A percentile compares a stretch with the other conserved stretches of the same genome.
These are phyloP conservation scores for Eilema griseolum DNA, from an alignment of 2,888 invertebrate species.

Conservation along the genomic window DNA sequence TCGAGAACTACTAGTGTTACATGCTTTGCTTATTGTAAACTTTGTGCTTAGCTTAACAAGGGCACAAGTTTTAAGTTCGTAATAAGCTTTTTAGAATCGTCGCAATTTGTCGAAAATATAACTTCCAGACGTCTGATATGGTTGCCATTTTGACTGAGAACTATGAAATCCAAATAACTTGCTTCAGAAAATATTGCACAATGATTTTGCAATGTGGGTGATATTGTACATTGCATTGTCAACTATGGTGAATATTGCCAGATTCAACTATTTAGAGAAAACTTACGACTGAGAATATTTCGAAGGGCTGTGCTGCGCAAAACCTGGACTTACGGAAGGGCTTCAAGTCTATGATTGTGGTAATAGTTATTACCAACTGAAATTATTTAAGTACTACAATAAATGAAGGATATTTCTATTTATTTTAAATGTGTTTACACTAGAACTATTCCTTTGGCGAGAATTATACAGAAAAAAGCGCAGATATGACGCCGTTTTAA, in stretches of 20 bases:
- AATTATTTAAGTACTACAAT: neutral
- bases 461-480: no score
- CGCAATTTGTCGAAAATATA: no score
- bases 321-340: neutral
- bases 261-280: neutral
- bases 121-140: neutral
- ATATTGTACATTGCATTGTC: neutral
- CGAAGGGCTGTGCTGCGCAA: constrained; percentile 1
- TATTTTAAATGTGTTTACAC: neutral
- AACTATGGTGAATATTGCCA: neutral
- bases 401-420: neutral
- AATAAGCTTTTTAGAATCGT: no score
- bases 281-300: neutral
- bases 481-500: no score
- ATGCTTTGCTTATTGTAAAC: neutral
- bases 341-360: neutral
- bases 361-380: constrained; percentile 3
- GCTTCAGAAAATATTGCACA: neutral
- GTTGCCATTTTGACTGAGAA: neutral
- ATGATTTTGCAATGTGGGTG: neutral
- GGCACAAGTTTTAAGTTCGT: neutral
- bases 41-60: neutral
- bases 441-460: neutral
- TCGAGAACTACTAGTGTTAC: neutral
- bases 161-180: neutral